These are phyloP conservation scores for Argyresthia albistria DNA, from an alignment of 2,888 invertebrate genomes.

Conservation along the genomic window DNA sequence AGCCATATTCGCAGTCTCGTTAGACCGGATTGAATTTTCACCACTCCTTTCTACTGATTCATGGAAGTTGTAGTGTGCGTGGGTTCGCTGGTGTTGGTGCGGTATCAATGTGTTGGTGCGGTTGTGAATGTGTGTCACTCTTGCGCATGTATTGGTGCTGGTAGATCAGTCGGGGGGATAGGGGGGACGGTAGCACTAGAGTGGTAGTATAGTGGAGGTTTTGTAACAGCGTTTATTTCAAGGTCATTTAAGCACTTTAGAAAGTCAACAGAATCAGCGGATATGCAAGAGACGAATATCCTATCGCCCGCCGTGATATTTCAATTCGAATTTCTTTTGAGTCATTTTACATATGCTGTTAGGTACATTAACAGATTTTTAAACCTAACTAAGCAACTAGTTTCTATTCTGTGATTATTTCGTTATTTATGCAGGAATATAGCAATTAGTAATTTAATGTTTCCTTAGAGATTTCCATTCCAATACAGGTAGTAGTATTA, in stretches of 20 bases:
- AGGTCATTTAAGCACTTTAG: conserved; percentile 70
- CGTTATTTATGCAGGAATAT: conserved; percentile 1
- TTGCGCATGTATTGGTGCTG: conserved; percentile 20
- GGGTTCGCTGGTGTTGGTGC: no score
- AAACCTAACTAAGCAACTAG: background rate
- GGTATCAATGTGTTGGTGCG: background rate
- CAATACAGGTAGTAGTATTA: conserved; percentile 9
- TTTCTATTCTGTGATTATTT: conserved; percentile 1
- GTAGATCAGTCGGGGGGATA: conserved; percentile 23
- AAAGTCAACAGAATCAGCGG: conserved; percentile 41
- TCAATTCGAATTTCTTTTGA: conserved; percentile 15
- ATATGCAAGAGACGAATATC: background rate
- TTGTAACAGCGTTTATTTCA: conserved; percentile 71
- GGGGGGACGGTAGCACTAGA: conserved; percentile 34
- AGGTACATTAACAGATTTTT: background rate
- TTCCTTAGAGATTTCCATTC: conserved; percentile 6
- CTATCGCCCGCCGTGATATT: background rate
- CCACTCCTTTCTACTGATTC: conserved; percentile 47
- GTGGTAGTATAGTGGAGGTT: conserved; percentile 56
- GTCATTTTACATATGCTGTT: background rate
- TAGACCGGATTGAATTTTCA: conserved; percentile 48
- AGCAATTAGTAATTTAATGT: conserved; percentile 5
- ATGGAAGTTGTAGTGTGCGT: conserved; percentile 11
- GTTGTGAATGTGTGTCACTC: conserved; percentile 12
- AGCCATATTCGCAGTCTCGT: conserved; percentile 18